phyloP scores from a whole-genome alignment of 2,113 vertebrate genomes.

The Muntiacus reevesi region DNA sequence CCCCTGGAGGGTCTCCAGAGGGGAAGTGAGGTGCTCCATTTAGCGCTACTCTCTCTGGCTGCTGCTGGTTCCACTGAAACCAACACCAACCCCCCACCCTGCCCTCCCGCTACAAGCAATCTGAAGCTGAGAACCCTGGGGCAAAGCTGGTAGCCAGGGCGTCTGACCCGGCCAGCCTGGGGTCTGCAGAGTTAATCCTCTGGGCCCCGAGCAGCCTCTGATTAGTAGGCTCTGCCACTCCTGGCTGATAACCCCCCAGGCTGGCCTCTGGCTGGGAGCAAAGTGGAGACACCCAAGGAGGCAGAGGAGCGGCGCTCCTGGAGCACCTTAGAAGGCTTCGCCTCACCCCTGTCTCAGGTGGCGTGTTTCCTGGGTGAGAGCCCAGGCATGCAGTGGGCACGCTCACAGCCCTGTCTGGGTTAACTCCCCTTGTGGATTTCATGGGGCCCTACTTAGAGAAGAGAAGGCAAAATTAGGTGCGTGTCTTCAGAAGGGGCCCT shows the following conservation, averaged over 20 bases:
- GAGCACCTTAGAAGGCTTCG: background rate
- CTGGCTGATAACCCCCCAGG: slow-evolving; percentile 31
- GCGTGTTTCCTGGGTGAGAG: background rate
- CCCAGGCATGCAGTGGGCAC: background rate
- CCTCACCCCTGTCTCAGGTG: background rate
- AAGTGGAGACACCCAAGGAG: background rate
- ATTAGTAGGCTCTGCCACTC: slow-evolving; percentile 44
- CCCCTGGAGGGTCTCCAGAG: background rate
- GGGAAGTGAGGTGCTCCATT: background rate
- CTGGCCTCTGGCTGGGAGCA: background rate
- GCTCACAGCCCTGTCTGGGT: background rate
- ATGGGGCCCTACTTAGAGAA: background rate
- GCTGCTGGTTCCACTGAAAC: background rate
- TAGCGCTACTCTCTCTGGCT: background rate
- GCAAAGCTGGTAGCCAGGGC: slow-evolving; percentile 16
- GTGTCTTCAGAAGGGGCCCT: background rate
- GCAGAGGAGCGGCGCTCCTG: background rate
- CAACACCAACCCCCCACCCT: too few relatives aligned
- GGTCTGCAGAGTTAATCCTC: slow-evolving; percentile 61
- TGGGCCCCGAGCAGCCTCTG: background rate
- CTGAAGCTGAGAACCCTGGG: background rate
- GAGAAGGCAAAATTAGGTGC: background rate
- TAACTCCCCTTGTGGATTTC: background rate
- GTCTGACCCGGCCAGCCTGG: background rate
- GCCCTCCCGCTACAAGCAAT: background rate